Conservation (phyloP, 2,797 vertebrate genomes). For the Caiman crocodilus region DNA sequence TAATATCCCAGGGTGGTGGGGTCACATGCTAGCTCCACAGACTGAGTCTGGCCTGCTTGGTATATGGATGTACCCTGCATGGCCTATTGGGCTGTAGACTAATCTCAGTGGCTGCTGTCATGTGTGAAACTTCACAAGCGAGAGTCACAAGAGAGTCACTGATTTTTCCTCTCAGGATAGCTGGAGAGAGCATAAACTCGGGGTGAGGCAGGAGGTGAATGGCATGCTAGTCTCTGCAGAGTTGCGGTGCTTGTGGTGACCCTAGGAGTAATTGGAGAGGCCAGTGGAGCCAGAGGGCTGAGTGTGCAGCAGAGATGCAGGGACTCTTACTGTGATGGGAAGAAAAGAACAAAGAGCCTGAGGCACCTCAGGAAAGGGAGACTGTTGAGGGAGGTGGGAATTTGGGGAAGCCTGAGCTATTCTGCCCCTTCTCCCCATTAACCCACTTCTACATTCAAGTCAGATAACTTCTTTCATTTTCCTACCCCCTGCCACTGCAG, state of each 20-base stretch:
- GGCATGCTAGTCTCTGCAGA: too few relatives aligned
- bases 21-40: neutral
- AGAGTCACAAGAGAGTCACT: neutral
- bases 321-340: neutral
- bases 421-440: neutral
- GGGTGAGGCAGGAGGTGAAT: neutral
- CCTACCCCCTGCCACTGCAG: neutral
- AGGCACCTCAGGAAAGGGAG: neutral
- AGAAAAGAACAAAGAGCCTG: neutral
- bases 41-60: fast-evolving
- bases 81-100: neutral
- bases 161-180: neutral
- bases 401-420: neutral
- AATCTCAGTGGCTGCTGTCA: neutral
- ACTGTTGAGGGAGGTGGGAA: neutral
- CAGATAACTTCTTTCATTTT: neutral
- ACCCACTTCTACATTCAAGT: neutral
- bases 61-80: neutral
- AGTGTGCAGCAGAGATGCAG: neutral
- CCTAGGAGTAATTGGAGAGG: neutral
- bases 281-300: neutral
- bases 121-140: neutral
- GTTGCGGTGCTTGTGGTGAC: too few relatives aligned
- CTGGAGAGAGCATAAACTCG: neutral
- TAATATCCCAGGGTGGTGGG: neutral